These are phyloP conservation scores for Semicossyphus pulcher DNA, from an alignment of 2,113 vertebrate species.

Conservation along the genomic window DNA sequence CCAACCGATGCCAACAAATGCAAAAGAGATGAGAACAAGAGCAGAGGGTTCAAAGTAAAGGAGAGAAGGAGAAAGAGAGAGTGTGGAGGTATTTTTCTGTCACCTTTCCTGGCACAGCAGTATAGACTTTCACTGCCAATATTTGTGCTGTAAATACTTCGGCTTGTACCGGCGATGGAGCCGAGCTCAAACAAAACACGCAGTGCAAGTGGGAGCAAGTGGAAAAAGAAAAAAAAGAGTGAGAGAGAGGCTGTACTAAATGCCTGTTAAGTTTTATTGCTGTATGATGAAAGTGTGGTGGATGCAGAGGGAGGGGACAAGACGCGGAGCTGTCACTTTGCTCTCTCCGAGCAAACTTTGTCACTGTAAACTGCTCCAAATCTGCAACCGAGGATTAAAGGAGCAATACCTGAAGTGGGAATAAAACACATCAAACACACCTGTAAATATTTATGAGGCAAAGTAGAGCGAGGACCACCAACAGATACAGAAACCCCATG, in stretches of 20 bases:
- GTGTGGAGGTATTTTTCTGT: slow-evolving; percentile 24
- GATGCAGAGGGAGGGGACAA: slow-evolving; percentile 24
- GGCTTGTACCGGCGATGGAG: slow-evolving; percentile 40
- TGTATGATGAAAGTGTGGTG: slow-evolving; percentile 62
- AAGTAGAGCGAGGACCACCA: slow-evolving; percentile 58
- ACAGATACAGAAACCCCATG: slow-evolving; percentile 29
- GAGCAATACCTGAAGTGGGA: neutral
- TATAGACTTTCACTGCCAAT: slow-evolving; percentile 49
- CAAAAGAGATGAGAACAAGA: neutral
- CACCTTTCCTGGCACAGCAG: slow-evolving; percentile 39
- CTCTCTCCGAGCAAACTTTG: slow-evolving; percentile 17
- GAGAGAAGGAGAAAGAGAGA: neutral
- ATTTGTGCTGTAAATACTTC: slow-evolving; percentile 69
- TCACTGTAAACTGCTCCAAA: slow-evolving; percentile 1
- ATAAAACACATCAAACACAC: slow-evolving; percentile 25
- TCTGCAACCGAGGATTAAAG: slow-evolving; percentile 39
- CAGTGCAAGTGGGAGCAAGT: slow-evolving; percentile 52
- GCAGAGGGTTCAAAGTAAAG: neutral
- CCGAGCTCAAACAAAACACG: slow-evolving; percentile 56
- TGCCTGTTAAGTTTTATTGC: slow-evolving; percentile 70
- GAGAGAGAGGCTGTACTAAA: slow-evolving; percentile 44
- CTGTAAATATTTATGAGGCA: slow-evolving; percentile 70
- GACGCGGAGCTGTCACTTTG: slow-evolving; percentile 31
- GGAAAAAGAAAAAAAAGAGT: slow-evolving; percentile 16
- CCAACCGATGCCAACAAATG: neutral